Evolutionary conservation across 2,888 invertebrate genomes (phyloP), one percentile per base, ranked within the genome.

Genomic region (Drosophila peninsularis): DNA sequence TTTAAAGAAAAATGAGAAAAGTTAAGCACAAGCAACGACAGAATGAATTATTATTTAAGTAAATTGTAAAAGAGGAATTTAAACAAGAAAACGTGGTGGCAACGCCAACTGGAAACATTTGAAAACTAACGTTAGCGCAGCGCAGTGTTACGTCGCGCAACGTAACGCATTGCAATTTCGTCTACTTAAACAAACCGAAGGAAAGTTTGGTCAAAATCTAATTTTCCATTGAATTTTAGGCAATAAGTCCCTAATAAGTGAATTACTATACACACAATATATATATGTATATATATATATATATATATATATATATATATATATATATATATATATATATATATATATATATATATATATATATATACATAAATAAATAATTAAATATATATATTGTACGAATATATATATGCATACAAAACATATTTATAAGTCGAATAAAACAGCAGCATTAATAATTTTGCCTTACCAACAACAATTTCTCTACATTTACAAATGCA

Each of bases 401-500:
- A 70, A 19, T 47, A 44, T n/a, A n/a, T n/a, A n/a, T n/a, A n/a
- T n/a, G n/a, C n/a, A 57, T 47, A 50, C 36, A 54, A 70, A 68
- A 57, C 24, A 68, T 78, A 82, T 66, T 71, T 66, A 65, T 82
- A 82, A 87, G 85, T 80, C 78, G 62, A 83, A 83, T 85, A 87
- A 83, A 83, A 67, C 66, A 75, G 84, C 83, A 87, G 88, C 87
- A 87, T 83, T 87, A 81, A 82, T 75, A 75, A 77, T 66, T 70
- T 75, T 71, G 76, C 70, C 74, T 80, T 80, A 75, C 47, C 49
- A 74, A 37, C 45, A 39, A 24, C 1, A 62, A 50, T 47, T 66
- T 71, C 60, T 36, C 14, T 42, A 30, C 42, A 36, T 30, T 13
- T 36, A 42, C 47, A 39, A 54, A 24, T 27, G 17, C 34, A 52